A percentile compares a stretch with the other conserved stretches of the same genome.
These are phyloP conservation scores for Tamandua tetradactyla DNA, from an alignment of 2,797 vertebrate species.

Conservation along the genomic window DNA sequence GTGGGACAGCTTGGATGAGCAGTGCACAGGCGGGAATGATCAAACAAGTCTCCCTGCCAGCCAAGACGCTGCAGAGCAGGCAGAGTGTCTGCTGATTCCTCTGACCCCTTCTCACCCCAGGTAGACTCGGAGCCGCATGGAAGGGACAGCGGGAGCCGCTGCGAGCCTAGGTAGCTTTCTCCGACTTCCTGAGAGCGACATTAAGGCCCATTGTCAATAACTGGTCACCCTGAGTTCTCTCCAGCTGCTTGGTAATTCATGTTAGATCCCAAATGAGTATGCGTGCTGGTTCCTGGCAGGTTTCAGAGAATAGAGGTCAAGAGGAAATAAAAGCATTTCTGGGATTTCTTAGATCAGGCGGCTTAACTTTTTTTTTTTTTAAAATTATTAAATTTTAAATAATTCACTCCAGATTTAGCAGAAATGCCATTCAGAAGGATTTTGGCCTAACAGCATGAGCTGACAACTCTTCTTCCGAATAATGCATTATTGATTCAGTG, in stretches of 20 bases:
- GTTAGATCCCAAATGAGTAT: constrained; percentile 50
- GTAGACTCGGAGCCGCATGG: not conserved
- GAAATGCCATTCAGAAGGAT: constrained; percentile 50
- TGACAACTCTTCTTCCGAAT: constrained; percentile 61
- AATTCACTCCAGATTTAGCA: constrained; percentile 63
- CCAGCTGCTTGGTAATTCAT: constrained; percentile 56
- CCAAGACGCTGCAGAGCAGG: not conserved
- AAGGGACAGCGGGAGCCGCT: not conserved
- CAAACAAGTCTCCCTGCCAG: not conserved
- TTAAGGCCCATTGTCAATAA: constrained; percentile 16
- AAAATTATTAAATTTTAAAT: constrained; percentile 50
- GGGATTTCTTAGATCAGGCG: constrained; percentile 61
- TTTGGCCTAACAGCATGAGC: not conserved
- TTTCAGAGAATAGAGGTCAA: constrained; percentile 53
- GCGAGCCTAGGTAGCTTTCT: constrained; percentile 42
- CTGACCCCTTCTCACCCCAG: not conserved
- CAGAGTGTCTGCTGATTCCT: not conserved
- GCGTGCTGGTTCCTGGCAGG: not conserved
- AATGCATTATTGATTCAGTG: constrained; percentile 59
- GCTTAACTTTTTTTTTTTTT: not conserved
- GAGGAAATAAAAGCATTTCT: constrained; percentile 50
- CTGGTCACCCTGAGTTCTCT: constrained; percentile 51
- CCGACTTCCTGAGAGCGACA: not conserved
- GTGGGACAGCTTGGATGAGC: not conserved
- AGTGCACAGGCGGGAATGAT: not conserved